A percentile compares a stretch with the other conserved stretches of the same genome.
phyloP scores from a whole-genome alignment of 2,888 invertebrate species.

The Metacarcinus magister region DNA sequence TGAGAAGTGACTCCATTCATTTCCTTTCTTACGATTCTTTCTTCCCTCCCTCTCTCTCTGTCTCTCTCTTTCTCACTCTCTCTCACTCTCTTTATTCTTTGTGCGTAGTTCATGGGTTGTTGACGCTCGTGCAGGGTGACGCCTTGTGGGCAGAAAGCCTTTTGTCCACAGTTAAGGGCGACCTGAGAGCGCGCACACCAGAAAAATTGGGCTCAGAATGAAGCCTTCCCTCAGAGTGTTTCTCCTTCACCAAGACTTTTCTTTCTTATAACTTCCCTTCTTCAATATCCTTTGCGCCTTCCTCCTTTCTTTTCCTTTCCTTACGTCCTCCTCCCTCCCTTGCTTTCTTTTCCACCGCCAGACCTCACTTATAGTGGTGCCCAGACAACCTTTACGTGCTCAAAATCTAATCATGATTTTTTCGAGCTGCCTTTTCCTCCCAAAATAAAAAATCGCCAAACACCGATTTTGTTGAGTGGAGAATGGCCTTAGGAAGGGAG shows the following conservation, averaged over 20 bases:
- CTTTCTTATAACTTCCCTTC: conserved; percentile 8
- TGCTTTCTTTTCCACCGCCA: background rate
- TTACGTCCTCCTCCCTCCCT: background rate
- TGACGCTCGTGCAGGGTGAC: background rate
- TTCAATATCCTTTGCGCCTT: background rate
- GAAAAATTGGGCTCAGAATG: background rate
- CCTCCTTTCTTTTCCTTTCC: background rate
- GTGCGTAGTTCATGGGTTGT: background rate
- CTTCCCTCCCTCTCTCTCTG: background rate
- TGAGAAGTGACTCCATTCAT: background rate
- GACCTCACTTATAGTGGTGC: background rate
- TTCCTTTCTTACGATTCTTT: background rate
- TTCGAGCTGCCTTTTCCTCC: background rate
- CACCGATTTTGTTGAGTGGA: conserved; percentile 6
- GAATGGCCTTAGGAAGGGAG: background rate
- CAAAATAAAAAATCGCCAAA: background rate
- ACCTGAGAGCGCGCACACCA: background rate
- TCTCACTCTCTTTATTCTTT: background rate
- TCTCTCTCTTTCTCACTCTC: background rate
- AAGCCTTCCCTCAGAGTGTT: background rate
- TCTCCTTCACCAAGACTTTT: background rate
- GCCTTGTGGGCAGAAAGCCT: too few species aligned
- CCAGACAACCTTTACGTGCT: conserved; percentile 17
- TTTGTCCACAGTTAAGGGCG: too few species aligned
- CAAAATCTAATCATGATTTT: background rate